phyloP scores from a whole-genome alignment of 2,888 invertebrate genomes.

The Hetaerina titia region DNA sequence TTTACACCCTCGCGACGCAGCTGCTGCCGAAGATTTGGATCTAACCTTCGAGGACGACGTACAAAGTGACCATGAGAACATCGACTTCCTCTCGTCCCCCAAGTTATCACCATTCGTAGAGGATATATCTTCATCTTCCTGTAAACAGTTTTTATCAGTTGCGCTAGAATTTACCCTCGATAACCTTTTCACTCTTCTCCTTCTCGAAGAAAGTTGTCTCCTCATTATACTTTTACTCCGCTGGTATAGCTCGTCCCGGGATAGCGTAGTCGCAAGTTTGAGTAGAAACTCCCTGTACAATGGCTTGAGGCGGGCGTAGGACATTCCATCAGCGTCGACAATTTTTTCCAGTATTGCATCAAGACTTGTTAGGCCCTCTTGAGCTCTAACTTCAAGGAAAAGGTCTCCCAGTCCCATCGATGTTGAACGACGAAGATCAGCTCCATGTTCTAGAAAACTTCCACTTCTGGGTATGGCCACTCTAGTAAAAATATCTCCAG shows the following conservation, averaged over 20 bases:
- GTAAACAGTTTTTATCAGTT: neutral
- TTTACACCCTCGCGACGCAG: slow-evolving; percentile 82
- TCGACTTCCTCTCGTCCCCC: neutral
- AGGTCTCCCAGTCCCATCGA: slow-evolving; percentile 91
- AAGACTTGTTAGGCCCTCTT: slow-evolving; percentile 92
- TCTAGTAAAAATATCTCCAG: slow-evolving; percentile 89
- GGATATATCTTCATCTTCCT: slow-evolving; percentile 24
- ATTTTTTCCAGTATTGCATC: slow-evolving; percentile 93
- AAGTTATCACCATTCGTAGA: neutral
- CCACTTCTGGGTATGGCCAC: slow-evolving; percentile 92
- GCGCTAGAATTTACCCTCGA: slow-evolving; percentile 71
- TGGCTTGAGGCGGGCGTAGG: slow-evolving; percentile 94
- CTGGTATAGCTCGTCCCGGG: slow-evolving; percentile 95
- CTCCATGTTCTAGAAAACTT: slow-evolving; percentile 82
- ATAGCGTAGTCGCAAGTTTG: slow-evolving; percentile 91
- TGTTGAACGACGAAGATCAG: slow-evolving; percentile 78
- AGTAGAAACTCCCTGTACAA: slow-evolving; percentile 94
- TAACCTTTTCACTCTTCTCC: slow-evolving; percentile 82
- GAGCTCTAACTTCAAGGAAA: slow-evolving; percentile 91
- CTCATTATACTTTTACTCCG: slow-evolving; percentile 94
- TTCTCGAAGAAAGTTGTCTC: slow-evolving; percentile 81
- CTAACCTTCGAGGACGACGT: slow-evolving; percentile 75
- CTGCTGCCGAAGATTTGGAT: slow-evolving; percentile 81
- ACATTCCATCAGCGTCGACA: slow-evolving; percentile 95
- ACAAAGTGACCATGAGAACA: slow-evolving; percentile 43